Evolutionary conservation across 2,888 invertebrate species (phyloP), one percentile per base, ranked within the genome.

Genomic region (Ophioninae sp.): DNA sequence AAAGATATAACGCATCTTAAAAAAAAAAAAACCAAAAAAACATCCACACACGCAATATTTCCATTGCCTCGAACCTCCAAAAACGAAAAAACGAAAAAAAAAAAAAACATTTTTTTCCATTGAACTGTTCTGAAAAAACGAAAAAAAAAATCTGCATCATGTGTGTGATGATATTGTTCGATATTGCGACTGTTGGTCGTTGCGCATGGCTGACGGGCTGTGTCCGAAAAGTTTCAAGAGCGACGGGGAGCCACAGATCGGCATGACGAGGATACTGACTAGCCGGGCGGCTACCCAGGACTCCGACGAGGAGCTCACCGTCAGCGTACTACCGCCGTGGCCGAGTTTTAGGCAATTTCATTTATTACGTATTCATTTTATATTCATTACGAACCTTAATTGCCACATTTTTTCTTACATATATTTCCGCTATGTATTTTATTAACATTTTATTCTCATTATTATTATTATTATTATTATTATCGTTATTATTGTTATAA

Each of bases 301-400:
- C 89, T 92, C 93, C 87, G 92, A 93, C 88, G 93, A 93, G 90
- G 93, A 93, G 89, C 92, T 93, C 91, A 92, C 91, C 90, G 92
- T 92, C 90, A 92, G 91, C 91, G 93, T 93, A 89, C 92, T 93
- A 88, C 93, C 93, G 86, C 93, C 93, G 85, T 93, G 93, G 93
- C 93, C 93, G 87, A 93, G 91, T 91, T 93, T 93, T 93, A 93
- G 93, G 93, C 93, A 93, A 93, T 93, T 93, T 93, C 92, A 91
- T 92, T 92, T 92, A 85, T 92, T 92, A 77, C 77, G 68, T 77
- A 92, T 92, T 92, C 91, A 91, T 91, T 76, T 92, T 91, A 88
- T 91, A 89, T 91, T 85, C 87, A 87, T 88, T 74, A 87, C 30
- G 30, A 88, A 89, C 88, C 87, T 86, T 90, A 79, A 83, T 77